These are phyloP conservation scores for Sturmia bella DNA, from an alignment of 2,888 invertebrate genomes.

Conservation along the genomic window DNA sequence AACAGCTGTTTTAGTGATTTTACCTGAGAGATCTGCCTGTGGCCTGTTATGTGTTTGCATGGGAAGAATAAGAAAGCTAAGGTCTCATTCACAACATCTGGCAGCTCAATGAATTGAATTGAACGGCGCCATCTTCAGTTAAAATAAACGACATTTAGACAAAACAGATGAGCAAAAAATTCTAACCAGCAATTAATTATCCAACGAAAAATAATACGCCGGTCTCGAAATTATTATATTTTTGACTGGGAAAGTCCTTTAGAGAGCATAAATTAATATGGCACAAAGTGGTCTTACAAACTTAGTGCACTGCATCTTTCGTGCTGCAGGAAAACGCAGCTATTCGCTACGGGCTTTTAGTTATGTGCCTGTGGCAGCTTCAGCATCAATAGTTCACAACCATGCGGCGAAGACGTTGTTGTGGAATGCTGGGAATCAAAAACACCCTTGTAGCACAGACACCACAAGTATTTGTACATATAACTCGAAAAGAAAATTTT, in stretches of 20 bases:
- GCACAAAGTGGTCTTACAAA: slow-evolving; percentile 53
- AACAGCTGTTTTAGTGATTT: too few relatives aligned
- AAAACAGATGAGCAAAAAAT: slow-evolving; percentile 50
- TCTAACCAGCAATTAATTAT: slow-evolving; percentile 58
- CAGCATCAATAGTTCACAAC: slow-evolving; percentile 29
- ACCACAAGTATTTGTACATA: slow-evolving; percentile 71
- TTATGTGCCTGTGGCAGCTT: slow-evolving; percentile 34
- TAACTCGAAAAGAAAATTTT: slow-evolving; percentile 1
- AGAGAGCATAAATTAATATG: slow-evolving; percentile 29
- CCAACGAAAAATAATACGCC: slow-evolving; percentile 26
- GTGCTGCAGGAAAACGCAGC: slow-evolving; percentile 12
- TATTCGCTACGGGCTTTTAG: slow-evolving; percentile 40
- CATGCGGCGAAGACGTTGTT: slow-evolving; percentile 55
- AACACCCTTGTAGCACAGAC: slow-evolving; percentile 70
- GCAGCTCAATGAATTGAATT: not conserved
- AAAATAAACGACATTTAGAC: slow-evolving; percentile 10
- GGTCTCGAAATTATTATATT: slow-evolving; percentile 32
- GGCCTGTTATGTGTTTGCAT: too few relatives aligned
- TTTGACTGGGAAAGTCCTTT: slow-evolving; percentile 29
- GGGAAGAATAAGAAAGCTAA: too few relatives aligned
- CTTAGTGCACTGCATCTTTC: slow-evolving; percentile 25
- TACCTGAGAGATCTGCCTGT: too few relatives aligned
- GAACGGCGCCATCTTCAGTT: slow-evolving; percentile 1
- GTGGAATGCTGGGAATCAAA: slow-evolving; percentile 42
- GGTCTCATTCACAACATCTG: not conserved